Evolutionary conservation across 2,113 vertebrate species (phyloP).

Genomic region (Narcine bancroftii): DNA sequence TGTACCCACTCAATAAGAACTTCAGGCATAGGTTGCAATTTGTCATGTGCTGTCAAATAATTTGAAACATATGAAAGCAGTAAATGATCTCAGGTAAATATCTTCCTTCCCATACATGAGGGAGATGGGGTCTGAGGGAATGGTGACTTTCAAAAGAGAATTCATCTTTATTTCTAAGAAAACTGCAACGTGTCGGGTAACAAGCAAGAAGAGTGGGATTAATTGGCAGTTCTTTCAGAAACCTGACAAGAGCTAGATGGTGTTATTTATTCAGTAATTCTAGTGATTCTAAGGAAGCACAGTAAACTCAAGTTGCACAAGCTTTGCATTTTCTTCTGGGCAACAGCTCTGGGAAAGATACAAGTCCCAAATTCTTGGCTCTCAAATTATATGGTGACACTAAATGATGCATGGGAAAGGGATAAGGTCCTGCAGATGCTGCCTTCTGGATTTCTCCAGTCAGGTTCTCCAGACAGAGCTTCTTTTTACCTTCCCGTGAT

Average conservation of each 20-base stretch:
- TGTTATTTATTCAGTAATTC: neutral
- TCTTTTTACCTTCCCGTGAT: neutral
- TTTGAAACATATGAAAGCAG: neutral
- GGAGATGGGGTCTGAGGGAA: neutral
- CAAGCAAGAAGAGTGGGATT: neutral
- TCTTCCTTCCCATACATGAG: neutral
- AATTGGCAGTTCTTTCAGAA: neutral
- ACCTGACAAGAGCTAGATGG: neutral
- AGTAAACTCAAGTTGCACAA: neutral
- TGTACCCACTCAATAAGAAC: neutral
- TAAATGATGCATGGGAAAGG: neutral
- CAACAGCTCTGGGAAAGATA: neutral
- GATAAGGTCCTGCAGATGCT: neutral
- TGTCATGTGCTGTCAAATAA: neutral
- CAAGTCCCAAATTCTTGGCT: neutral
- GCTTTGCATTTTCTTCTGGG: neutral
- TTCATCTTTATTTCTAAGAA: neutral
- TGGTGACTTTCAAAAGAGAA: neutral
- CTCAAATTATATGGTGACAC: neutral
- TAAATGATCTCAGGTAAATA: neutral
- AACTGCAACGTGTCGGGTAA: neutral
- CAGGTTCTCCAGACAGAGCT: neutral
- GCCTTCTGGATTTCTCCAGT: neutral
- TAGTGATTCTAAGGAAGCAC: neutral
- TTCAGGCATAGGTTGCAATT: neutral